Evolutionary conservation across 1,140 invertebrate species (phyloP), one percentile per base, ranked within the genome.

Genomic region (Zaprionus taronus): DNA sequence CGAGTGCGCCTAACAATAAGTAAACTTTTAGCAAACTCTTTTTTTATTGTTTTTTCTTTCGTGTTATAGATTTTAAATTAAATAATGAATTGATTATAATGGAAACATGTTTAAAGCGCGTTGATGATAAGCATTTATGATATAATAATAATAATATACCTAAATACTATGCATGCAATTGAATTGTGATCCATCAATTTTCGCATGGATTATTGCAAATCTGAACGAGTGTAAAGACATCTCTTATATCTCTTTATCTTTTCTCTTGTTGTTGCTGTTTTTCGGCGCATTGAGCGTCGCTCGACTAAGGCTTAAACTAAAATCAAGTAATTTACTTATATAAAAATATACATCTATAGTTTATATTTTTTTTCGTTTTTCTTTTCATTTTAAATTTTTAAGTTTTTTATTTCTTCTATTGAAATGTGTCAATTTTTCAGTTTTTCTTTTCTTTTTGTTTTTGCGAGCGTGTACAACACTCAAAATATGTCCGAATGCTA

Each of bases 401-500:
- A 26, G n/a, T 77, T 65, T 41, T 74, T 58, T 47, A 26, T 38
- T 66, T 78, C 31, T 34, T 17, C 55, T 47, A 22, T 67, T 83
- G 73, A 83, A 87, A 83, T 89, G 81, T 81, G 65, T 80, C 63
- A 77, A 83, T 58, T 68, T 49, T 65, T 78, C 49, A 64, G 56
- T 61, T 20, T 31, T 69, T 62, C 31, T 53, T 38, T 34, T 72
- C 6, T 51, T 69, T 36, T 64, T 66, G 22, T 24, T 74, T 66
- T 53, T 81, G 77, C 76, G 81, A 70, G 63, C 78, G 82, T 70
- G 79, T 77, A 69, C 51, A 72, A 84, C 82, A 83, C 84, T 81
- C 65, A 79, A 89, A 81, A 87, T 84, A 89, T 84, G 74, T 89
- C 85, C 75, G 84, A 89, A 89, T 89, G 85, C 85, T 89, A 81